Evolutionary conservation across 2,113 vertebrate genomes (phyloP).

Genomic region (Brachionichthys hirsutus): DNA sequence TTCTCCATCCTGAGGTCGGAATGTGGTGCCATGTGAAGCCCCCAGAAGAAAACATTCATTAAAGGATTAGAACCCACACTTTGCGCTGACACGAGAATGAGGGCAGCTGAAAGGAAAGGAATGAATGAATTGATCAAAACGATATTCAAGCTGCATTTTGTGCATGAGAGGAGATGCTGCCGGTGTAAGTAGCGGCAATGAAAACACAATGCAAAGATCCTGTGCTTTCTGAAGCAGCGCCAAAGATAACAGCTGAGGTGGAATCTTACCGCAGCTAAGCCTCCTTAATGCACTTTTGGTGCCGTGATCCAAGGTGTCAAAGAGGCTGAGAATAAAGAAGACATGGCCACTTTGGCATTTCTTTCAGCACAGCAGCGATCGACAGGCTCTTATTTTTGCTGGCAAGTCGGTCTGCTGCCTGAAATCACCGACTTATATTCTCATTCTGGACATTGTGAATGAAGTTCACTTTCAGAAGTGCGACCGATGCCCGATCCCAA

Average conservation of each 20-base stretch:
- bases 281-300: slow-evolving; percentile 30
- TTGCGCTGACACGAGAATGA: slow-evolving; percentile 69
- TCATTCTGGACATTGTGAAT: too few relatives aligned
- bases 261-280: slow-evolving; percentile 48
- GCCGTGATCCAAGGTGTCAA: slow-evolving; percentile 58
- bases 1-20: slow-evolving; percentile 47
- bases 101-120: slow-evolving; percentile 60
- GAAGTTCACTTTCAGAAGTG: too few relatives aligned
- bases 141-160: slow-evolving; percentile 66
- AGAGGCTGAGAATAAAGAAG: slow-evolving; percentile 53
- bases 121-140: slow-evolving; percentile 65
- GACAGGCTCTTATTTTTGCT: slow-evolving; percentile 17
- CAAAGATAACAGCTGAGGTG: slow-evolving; percentile 56
- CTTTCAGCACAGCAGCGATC: slow-evolving; percentile 44
- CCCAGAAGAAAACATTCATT: slow-evolving; percentile 61
- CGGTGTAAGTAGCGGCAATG: slow-evolving; percentile 60
- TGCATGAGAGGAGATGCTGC: slow-evolving; percentile 66
- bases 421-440: too few relatives aligned
- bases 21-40: slow-evolving; percentile 63
- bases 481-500: too few relatives aligned
- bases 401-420: too few relatives aligned
- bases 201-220: slow-evolving; percentile 68
- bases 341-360: slow-evolving; percentile 17
- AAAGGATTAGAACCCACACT: slow-evolving; percentile 66
- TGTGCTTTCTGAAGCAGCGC: slow-evolving; percentile 34